phyloP scores from a whole-genome alignment of 2,797 vertebrate species.

The Bradypus variegatus region DNA sequence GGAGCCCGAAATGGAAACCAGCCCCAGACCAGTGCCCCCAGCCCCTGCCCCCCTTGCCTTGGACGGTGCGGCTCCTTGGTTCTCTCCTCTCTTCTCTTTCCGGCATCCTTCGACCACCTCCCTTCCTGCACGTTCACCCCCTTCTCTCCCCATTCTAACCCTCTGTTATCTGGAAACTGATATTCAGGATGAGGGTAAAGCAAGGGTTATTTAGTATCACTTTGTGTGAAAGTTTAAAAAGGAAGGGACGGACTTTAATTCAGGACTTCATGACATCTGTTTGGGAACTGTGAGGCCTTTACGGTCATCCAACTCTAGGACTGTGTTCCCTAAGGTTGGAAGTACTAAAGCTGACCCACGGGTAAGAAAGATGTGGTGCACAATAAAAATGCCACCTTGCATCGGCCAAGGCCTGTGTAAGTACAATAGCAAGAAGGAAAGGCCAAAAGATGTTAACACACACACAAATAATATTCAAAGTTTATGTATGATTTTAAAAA shows the following conservation, averaged over 20 bases:
- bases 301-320: not conserved
- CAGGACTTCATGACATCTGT: not conserved
- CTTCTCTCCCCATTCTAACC: not conserved
- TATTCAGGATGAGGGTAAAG: not conserved
- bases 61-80: too few species aligned
- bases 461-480: too few species aligned
- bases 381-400: not conserved
- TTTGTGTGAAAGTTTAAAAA: not conserved
- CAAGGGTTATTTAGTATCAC: not conserved
- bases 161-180: not conserved
- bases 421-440: too few species aligned
- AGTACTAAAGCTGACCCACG: too few species aligned
- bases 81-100: not conserved
- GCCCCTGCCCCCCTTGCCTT: fast-evolving
- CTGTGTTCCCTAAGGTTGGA: not conserved
- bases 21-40: not conserved
- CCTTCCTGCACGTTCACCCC: not conserved
- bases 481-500: too few species aligned
- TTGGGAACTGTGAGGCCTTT: not conserved
- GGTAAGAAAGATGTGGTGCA: not conserved
- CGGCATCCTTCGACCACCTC: not conserved
- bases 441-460: too few species aligned
- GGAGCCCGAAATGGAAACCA: too few species aligned
- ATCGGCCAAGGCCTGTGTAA: too few species aligned
- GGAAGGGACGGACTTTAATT: not conserved